A percentile compares a stretch with the other conserved stretches of the same genome.
These are phyloP conservation scores for Vimba vimba DNA, from an alignment of 2,113 vertebrate species.

Conservation along the genomic window DNA sequence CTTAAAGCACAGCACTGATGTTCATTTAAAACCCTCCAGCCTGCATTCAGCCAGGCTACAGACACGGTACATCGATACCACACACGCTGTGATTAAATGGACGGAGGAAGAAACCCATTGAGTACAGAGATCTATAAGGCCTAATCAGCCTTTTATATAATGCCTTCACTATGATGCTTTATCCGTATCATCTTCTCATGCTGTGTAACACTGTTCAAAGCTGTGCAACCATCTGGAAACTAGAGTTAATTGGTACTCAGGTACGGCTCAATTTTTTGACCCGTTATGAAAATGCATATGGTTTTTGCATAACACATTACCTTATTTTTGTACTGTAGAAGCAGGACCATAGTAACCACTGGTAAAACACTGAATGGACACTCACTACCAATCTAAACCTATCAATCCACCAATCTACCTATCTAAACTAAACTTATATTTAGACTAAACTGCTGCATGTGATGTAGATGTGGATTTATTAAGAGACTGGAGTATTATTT, in stretches of 20 bases:
- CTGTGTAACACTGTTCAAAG: constrained; percentile 39
- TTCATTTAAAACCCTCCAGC: constrained; percentile 26
- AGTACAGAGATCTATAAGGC: constrained; percentile 11
- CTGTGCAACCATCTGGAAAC: constrained; percentile 40
- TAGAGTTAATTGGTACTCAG: neutral
- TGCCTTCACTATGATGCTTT: neutral
- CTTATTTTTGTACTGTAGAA: too few relatives aligned
- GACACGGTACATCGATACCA: constrained; percentile 33
- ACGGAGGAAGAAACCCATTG: constrained; percentile 8
- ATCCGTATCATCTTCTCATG: neutral
- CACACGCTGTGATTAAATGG: constrained; percentile 21
- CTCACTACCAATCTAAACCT: too few relatives aligned
- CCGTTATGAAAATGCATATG: neutral
- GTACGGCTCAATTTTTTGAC: neutral
- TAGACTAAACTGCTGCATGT: too few relatives aligned
- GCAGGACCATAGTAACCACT: too few relatives aligned
- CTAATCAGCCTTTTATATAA: constrained; percentile 39
- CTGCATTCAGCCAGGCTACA: neutral
- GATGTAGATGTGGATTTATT: too few relatives aligned
- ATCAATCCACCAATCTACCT: too few relatives aligned
- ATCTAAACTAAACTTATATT: too few relatives aligned
- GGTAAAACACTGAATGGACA: too few relatives aligned
- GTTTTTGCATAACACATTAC: neutral
- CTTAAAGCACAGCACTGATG: constrained; percentile 32
- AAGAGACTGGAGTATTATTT: too few relatives aligned